Evolutionary conservation across 2,797 vertebrate species (phyloP).

Genomic region (Sebastiscus tertius): DNA sequence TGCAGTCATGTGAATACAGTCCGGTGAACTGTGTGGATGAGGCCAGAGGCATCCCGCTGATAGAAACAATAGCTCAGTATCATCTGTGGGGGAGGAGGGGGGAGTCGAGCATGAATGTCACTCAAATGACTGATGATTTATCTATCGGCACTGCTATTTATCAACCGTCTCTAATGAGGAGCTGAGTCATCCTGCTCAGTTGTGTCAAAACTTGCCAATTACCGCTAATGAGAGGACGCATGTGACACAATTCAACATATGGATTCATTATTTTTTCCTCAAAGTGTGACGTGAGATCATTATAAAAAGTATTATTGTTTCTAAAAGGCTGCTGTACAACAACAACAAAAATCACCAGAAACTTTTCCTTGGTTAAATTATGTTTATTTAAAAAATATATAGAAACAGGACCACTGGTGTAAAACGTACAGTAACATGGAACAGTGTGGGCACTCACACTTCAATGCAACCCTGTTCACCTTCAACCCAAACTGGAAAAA

Average conservation of each 20-base stretch:
- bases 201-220: constrained; percentile 2
- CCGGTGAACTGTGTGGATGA: constrained; percentile 10
- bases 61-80: neutral
- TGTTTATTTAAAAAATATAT: constrained; percentile 74
- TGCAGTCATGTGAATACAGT: neutral
- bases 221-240: neutral
- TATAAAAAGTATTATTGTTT: neutral
- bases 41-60: neutral
- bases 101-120: constrained; percentile 10
- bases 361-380: constrained; percentile 31
- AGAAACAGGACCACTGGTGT: constrained; percentile 64
- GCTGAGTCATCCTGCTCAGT: neutral
- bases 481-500: constrained; percentile 27
- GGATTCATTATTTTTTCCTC: neutral
- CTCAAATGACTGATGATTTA: neutral
- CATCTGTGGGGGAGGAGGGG: neutral
- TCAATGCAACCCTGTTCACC: constrained; percentile 33
- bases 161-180: constrained; percentile 25
- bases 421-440: constrained; percentile 41
- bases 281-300: neutral
- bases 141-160: neutral
- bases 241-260: neutral
- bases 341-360: too few species aligned
- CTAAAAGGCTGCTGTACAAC: neutral
- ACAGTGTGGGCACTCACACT: constrained; percentile 26